Conservation (phyloP, 2,888 invertebrate genomes). For the Drosophila parthenogenetica region DNA sequence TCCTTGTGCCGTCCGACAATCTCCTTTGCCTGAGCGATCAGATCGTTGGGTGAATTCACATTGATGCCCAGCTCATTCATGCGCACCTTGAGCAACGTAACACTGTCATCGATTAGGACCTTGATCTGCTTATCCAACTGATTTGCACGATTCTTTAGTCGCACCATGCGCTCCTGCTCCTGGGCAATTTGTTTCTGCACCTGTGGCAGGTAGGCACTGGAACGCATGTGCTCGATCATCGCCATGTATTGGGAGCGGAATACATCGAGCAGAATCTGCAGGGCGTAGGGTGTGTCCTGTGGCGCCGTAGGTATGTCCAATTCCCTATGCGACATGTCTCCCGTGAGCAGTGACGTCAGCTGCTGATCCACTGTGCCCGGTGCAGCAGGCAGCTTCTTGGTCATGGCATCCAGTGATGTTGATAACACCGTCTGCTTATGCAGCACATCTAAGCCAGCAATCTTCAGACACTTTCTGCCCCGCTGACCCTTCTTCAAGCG, state of each 20-base stretch:
- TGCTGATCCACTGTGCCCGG: slow-evolving; percentile 97
- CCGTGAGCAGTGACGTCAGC: slow-evolving; percentile 91
- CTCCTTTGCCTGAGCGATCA: slow-evolving; percentile 94
- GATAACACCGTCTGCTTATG: slow-evolving; percentile 95
- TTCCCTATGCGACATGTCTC: slow-evolving; percentile 91
- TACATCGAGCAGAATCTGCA: slow-evolving; percentile 94
- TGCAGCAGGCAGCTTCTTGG: slow-evolving; percentile 92
- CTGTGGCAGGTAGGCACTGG: slow-evolving; percentile 89
- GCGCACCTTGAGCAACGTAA: slow-evolving; percentile 93
- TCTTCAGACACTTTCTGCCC: slow-evolving; percentile 90
- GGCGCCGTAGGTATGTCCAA: slow-evolving; percentile 92
- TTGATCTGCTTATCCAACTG: slow-evolving; percentile 97
- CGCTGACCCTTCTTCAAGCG: slow-evolving; percentile 87
- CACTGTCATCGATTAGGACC: slow-evolving; percentile 96
- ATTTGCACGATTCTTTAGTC: slow-evolving; percentile 92
- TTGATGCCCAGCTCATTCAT: slow-evolving; percentile 97
- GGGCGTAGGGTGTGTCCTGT: slow-evolving; percentile 92
- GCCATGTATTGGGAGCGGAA: slow-evolving; percentile 94
- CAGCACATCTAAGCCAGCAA: slow-evolving; percentile 94
- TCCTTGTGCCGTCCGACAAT: slow-evolving; percentile 97
- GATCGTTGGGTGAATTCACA: slow-evolving; percentile 93
- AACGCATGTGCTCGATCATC: slow-evolving; percentile 93
- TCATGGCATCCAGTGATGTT: slow-evolving; percentile 90
- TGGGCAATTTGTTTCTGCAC: slow-evolving; percentile 91
- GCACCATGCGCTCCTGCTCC: slow-evolving; percentile 93